A percentile compares a stretch with the other conserved stretches of the same genome.
Evolutionary conservation across 64 coral and sea anemone genomes (phyloP).

Genomic region (Stichodactyla mertensii): DNA sequence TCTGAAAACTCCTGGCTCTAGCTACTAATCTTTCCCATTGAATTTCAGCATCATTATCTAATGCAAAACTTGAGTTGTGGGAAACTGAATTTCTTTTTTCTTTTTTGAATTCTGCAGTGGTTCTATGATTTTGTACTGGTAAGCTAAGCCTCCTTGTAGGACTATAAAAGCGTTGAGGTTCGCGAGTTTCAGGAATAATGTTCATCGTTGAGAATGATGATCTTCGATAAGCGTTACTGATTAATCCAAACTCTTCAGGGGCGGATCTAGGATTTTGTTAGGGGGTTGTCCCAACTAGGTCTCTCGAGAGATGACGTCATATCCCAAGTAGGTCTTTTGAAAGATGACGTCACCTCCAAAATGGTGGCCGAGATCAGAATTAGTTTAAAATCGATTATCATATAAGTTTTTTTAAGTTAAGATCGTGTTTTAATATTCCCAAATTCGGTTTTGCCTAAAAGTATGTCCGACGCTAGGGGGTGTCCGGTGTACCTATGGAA

Average conservation of each 20-base stretch:
- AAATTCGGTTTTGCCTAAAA: too few relatives aligned
- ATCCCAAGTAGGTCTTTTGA: too few relatives aligned
- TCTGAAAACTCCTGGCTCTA: not conserved
- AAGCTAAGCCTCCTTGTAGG: not conserved
- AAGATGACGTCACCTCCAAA: too few relatives aligned
- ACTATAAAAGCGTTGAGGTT: not conserved
- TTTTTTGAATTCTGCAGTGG: not conserved
- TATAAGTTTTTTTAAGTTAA: too few relatives aligned
- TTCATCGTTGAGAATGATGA: not conserved
- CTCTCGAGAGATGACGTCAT: too few relatives aligned
- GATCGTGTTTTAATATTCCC: too few relatives aligned
- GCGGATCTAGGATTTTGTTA: too few relatives aligned
- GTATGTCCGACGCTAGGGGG: too few relatives aligned
- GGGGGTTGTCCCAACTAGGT: too few relatives aligned
- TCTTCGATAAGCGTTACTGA: not conserved
- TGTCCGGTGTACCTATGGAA: too few relatives aligned
- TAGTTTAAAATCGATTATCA: too few relatives aligned
- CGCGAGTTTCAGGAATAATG: not conserved
- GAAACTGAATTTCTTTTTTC: not conserved
- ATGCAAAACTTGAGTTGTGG: not conserved
- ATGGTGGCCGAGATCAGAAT: too few relatives aligned
- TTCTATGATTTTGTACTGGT: not conserved
- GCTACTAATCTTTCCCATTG: constrained; percentile 23
- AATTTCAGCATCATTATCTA: constrained; percentile 5
- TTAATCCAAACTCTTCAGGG: not conserved